These are phyloP conservation scores for Nasonovia ribisnigri DNA, from an alignment of 2,888 invertebrate genomes.

Conservation along the genomic window DNA sequence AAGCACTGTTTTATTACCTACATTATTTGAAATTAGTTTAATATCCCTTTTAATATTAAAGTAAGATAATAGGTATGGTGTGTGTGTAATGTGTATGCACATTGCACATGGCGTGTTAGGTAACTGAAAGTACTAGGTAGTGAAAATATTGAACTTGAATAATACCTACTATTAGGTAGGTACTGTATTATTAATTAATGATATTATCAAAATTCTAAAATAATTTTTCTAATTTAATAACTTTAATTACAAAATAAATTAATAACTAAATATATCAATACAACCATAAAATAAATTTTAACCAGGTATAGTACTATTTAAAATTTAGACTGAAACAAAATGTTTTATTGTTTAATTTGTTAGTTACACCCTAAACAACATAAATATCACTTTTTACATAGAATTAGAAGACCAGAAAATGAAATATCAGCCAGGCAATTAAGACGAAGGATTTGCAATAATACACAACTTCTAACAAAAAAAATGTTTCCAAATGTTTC, in stretches of 20 bases:
- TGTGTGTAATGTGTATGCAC: no score
- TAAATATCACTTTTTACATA: neutral
- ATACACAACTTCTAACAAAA: neutral
- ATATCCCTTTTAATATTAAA: no score
- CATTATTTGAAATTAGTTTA: no score
- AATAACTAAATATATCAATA: neutral
- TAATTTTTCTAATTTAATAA: no score
- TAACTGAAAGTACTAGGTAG: no score
- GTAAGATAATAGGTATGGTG: no score
- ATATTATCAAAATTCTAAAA: no score
- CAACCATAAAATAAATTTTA: slow-evolving; percentile 1
- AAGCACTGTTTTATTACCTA: no score
- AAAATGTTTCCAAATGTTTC: neutral
- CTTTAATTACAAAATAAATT: neutral
- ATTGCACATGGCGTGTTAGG: no score
- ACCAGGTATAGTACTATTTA: neutral
- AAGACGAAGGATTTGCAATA: neutral
- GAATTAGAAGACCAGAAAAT: slow-evolving; percentile 17
- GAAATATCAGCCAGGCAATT: slow-evolving; percentile 8
- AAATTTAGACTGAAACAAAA: neutral
- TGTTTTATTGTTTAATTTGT: neutral
- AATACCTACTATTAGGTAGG: no score
- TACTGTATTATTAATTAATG: no score
- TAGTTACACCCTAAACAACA: neutral
- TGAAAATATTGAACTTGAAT: no score